Conservation (phyloP, 2,113 vertebrate genomes). For the Glareola pratincola region DNA sequence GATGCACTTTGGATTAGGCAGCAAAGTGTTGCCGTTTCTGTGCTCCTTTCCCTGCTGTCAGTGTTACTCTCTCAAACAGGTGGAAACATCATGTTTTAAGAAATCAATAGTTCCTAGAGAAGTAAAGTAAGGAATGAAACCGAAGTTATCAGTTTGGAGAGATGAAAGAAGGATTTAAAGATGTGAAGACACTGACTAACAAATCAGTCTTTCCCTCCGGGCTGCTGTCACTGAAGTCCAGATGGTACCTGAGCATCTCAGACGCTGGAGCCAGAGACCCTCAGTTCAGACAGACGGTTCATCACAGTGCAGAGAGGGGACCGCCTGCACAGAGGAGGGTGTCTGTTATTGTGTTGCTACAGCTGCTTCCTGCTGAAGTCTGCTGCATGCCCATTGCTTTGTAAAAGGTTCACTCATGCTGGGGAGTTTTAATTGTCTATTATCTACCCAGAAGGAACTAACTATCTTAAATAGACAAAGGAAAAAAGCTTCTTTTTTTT, state of each 20-base stretch:
- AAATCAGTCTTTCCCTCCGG: background rate
- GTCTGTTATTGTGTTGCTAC: background rate
- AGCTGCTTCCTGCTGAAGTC: background rate
- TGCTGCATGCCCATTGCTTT: background rate
- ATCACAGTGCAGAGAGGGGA: background rate
- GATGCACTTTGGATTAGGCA: background rate
- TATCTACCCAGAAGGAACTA: background rate
- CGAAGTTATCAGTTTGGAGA: background rate
- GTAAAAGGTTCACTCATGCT: constrained; percentile 15
- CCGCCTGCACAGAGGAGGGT: background rate
- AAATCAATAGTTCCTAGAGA: background rate
- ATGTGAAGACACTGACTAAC: background rate
- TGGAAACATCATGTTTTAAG: background rate
- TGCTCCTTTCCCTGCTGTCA: background rate
- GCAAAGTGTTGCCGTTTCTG: background rate
- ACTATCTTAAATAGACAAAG: background rate
- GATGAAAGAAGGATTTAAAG: background rate
- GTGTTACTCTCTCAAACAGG: background rate
- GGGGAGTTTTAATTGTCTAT: constrained; percentile 19
- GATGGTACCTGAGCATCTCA: background rate
- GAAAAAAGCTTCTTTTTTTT: background rate
- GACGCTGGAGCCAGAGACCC: background rate
- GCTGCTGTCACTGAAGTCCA: background rate
- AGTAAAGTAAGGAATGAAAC: background rate
- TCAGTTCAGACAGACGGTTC: background rate